Evolutionary conservation across 2,797 vertebrate genomes (phyloP).

Genomic region (Microctenopoma lineatum): DNA sequence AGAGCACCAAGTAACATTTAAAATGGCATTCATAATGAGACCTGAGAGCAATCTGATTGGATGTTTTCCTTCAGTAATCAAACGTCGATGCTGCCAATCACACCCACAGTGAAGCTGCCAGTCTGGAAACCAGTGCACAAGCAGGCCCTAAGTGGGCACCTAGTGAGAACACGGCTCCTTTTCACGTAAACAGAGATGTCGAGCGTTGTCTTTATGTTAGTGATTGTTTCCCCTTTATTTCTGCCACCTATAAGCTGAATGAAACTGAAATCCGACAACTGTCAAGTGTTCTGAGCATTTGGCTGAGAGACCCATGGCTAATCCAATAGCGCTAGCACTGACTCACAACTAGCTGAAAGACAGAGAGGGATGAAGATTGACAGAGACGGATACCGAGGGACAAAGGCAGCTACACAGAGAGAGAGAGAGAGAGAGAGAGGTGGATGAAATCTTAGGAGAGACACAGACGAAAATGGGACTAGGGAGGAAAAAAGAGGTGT

Average conservation of each 20-base stretch:
- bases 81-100: constrained; percentile 42
- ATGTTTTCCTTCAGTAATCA: constrained; percentile 25
- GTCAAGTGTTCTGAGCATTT: constrained; percentile 67
- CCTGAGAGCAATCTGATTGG: constrained; percentile 30
- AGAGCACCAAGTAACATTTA: constrained; percentile 53
- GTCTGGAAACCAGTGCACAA: constrained; percentile 22
- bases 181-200: constrained; percentile 44
- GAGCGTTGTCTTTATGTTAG: constrained; percentile 38
- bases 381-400: constrained; percentile 34
- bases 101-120: constrained; percentile 38
- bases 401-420: constrained; percentile 21
- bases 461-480: constrained; percentile 25
- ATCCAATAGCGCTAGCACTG: constrained; percentile 64
- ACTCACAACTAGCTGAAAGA: constrained; percentile 66
- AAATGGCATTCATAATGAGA: constrained; percentile 46
- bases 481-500: constrained; percentile 33
- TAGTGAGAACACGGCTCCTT: constrained; percentile 7
- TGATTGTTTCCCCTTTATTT: constrained; percentile 35
- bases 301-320: constrained; percentile 65
- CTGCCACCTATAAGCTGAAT: constrained; percentile 58
- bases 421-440: constrained; percentile 12
- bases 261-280: constrained; percentile 64
- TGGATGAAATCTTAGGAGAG: constrained; percentile 31
- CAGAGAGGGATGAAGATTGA: constrained; percentile 47
- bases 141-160: constrained; percentile 14